A percentile compares a stretch with the other conserved stretches of the same genome.
Evolutionary conservation across 2,113 vertebrate species (phyloP).

Genomic region (Fregetta grallaria): DNA sequence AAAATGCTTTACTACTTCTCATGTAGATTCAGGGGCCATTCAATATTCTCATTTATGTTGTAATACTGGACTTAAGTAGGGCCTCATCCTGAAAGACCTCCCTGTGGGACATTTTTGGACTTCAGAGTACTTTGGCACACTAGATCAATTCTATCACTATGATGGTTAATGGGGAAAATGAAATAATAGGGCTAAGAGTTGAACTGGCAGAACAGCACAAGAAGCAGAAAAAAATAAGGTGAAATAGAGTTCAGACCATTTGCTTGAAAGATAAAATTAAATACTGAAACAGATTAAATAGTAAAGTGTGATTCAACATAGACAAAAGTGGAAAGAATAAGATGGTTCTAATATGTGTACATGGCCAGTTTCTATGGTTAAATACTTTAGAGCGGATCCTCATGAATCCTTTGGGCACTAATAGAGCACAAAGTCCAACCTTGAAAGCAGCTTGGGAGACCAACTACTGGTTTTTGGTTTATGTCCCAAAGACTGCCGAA

Average conservation of each 20-base stretch:
- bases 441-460: neutral
- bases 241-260: neutral
- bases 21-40: neutral
- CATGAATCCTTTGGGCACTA: neutral
- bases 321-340: neutral
- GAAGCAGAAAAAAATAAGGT: neutral
- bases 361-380: neutral
- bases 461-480: neutral
- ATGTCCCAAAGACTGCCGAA: neutral
- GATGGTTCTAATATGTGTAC: neutral
- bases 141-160: neutral
- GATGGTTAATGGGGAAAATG: neutral
- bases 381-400: neutral
- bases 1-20: neutral
- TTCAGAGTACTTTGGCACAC: neutral
- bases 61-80: neutral
- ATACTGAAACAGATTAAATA: neutral
- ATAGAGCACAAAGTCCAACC: neutral
- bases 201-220: neutral
- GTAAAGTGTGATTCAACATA: neutral
- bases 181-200: neutral
- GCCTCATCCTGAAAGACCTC: neutral
- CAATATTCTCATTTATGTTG: neutral
- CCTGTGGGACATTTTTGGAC: neutral
- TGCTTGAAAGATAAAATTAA: neutral